Percentiles rank a stretch among this genome's conserved stretches.
Conservation (phyloP, 2,113 vertebrate genomes). For the Collichthys lucidus region DNA sequence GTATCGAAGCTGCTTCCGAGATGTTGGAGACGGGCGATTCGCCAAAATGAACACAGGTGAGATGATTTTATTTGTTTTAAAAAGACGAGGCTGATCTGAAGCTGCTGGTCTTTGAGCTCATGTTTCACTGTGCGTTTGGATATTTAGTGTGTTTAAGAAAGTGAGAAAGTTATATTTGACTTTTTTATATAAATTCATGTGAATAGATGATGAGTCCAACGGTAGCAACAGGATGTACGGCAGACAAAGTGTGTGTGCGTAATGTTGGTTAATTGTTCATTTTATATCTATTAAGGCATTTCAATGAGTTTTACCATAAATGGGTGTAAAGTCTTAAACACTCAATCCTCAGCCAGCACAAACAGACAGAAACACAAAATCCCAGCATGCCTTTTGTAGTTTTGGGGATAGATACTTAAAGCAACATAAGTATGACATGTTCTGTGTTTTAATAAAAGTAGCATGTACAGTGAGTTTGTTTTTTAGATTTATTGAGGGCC, state of each 20-base stretch:
- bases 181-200: conserved; percentile 5
- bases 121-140: neutral
- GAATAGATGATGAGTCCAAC: neutral
- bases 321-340: neutral
- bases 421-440: neutral
- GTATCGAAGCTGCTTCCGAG: conserved; percentile 25
- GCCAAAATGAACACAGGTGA: conserved; percentile 81
- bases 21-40: conserved; percentile 58
- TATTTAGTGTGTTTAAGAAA: neutral
- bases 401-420: neutral
- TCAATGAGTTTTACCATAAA: too few species aligned
- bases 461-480: neutral
- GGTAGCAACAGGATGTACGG: conserved; percentile 11
- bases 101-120: neutral
- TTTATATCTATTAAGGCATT: neutral
- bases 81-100: neutral
- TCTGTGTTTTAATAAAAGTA: neutral
- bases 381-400: neutral
- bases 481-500: neutral
- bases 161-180: neutral
- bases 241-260: neutral
- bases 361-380: too few species aligned
- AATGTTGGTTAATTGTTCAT: neutral
- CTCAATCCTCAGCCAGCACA: neutral
- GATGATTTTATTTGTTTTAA: neutral